Evolutionary conservation across 1,140 invertebrate species (phyloP).

Genomic region (Brachionus sp.): DNA sequence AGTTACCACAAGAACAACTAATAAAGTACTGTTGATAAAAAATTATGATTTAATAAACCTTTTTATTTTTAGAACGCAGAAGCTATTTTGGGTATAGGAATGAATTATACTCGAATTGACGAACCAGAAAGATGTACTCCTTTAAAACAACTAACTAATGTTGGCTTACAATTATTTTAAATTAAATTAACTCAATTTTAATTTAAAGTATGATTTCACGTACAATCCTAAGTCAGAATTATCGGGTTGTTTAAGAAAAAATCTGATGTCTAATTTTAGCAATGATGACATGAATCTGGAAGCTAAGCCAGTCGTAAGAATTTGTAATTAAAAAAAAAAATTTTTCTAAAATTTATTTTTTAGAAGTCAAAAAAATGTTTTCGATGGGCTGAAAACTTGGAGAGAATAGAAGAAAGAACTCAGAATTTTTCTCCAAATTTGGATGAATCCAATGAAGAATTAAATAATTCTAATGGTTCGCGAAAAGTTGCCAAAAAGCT

Average conservation of each 20-base stretch:
- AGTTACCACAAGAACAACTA: background rate
- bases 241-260: background rate
- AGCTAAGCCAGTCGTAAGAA: background rate
- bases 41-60: background rate
- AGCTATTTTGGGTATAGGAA: background rate
- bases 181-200: background rate
- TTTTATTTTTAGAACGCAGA: background rate
- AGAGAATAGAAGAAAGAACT: constrained; percentile 13
- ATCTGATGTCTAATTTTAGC: constrained; percentile 6
- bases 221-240: constrained; percentile 1
- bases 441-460: background rate
- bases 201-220: background rate
- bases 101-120: background rate
- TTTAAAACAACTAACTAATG: constrained; percentile 13
- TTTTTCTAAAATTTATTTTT: background rate
- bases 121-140: background rate
- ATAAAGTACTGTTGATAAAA: background rate
- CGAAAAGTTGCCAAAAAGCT: background rate
- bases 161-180: background rate
- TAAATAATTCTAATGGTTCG: background rate
- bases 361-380: constrained; percentile 28
- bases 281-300: constrained; percentile 25
- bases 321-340: background rate
- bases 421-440: background rate
- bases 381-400: constrained; percentile 32